Evolutionary conservation across 2,113 vertebrate species (phyloP).

Genomic region (Lepus americanus): DNA sequence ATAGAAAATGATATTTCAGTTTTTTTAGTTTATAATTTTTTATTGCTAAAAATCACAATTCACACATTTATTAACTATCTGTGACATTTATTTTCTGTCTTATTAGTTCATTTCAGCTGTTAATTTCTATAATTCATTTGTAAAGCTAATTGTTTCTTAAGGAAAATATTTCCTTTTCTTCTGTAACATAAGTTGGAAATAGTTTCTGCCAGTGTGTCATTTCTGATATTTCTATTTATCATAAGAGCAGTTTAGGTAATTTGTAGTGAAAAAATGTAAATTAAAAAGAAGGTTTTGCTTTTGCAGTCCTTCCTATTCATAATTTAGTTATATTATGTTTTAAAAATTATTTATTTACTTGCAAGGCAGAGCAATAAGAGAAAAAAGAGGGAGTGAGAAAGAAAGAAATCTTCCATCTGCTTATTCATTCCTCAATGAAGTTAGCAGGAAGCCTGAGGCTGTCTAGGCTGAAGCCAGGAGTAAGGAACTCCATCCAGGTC

Average conservation of each 20-base stretch:
- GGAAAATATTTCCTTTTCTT: constrained; percentile 26
- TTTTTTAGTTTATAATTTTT: background rate
- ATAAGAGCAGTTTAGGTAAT: background rate
- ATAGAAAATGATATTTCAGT: constrained; percentile 15
- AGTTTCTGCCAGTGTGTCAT: background rate
- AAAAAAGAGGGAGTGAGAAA: too few relatives aligned
- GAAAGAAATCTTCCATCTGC: too few relatives aligned
- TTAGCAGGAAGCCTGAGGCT: too few relatives aligned
- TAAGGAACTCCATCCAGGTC: too few relatives aligned
- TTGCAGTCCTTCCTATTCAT: background rate
- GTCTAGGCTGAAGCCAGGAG: too few relatives aligned
- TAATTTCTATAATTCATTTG: background rate
- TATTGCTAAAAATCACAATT: constrained; percentile 7
- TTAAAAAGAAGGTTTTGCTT: background rate
- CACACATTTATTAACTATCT: background rate
- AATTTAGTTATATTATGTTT: background rate
- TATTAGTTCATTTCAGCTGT: background rate
- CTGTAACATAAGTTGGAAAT: background rate
- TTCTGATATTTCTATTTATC: background rate
- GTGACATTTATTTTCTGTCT: constrained; percentile 22
- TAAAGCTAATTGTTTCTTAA: background rate
- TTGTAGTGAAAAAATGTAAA: background rate
- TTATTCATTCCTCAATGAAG: too few relatives aligned
- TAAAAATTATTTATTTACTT: background rate
- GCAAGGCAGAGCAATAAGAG: too few relatives aligned